Evolutionary conservation across 2,888 invertebrate genomes (phyloP).

Genomic region (Plagiodera versicolora): DNA sequence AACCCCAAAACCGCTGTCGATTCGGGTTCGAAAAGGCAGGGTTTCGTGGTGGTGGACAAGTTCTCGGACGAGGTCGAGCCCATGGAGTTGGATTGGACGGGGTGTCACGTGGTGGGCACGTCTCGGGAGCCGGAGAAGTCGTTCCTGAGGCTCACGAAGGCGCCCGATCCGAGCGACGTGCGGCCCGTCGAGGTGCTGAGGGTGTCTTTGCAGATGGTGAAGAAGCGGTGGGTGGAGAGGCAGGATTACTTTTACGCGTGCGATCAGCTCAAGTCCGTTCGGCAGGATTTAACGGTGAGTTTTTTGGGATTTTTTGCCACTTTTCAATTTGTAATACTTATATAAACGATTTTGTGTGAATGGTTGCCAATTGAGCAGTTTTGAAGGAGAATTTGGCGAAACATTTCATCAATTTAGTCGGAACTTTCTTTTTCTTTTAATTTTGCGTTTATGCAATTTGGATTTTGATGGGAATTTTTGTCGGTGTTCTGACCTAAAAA

Average conservation of each 20-base stretch:
- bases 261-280: slow-evolving; percentile 97
- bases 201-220: slow-evolving; percentile 86
- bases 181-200: slow-evolving; percentile 85
- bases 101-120: slow-evolving; percentile 91
- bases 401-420: no score
- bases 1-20: slow-evolving; percentile 27
- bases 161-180: slow-evolving; percentile 89
- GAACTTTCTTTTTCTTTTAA: no score
- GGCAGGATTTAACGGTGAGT: slow-evolving; percentile 96
- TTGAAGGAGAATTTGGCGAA: no score
- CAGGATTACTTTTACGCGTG: slow-evolving; percentile 96
- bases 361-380: no score
- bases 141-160: slow-evolving; percentile 93
- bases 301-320: neutral
- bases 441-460: no score
- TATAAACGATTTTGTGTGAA: no score
- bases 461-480: no score
- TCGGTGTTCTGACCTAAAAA: no score
- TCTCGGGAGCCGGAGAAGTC: slow-evolving; percentile 94
- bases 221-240: slow-evolving; percentile 85
- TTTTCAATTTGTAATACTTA: no score
- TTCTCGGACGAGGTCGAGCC: slow-evolving; percentile 57
- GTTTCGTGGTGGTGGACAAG: slow-evolving; percentile 44
- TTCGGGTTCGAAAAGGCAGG: no score
- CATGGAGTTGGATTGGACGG: slow-evolving; percentile 80